A percentile compares a stretch with the other conserved stretches of the same genome.
phyloP scores from a whole-genome alignment of 1,140 invertebrate genomes.

The Contarinia nasturtii region DNA sequence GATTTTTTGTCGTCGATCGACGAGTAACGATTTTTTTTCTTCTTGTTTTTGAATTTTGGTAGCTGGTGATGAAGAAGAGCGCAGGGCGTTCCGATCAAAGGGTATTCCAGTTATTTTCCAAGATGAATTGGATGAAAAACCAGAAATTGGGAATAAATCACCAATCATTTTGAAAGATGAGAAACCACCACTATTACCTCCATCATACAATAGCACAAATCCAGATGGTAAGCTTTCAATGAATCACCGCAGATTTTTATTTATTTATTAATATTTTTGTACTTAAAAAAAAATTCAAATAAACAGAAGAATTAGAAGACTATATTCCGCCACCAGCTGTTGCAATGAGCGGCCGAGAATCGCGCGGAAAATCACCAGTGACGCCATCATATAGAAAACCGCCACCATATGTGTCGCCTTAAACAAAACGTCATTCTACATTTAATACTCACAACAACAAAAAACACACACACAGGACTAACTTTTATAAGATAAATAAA shows the following conservation, averaged over 20 bases:
- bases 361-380: slow-evolving; percentile 34
- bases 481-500: not conserved
- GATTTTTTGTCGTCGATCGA: not conserved
- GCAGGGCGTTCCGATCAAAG: slow-evolving; percentile 68
- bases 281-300: not conserved
- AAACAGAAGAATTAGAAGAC: slow-evolving; percentile 33
- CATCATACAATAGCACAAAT: slow-evolving; percentile 26
- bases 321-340: slow-evolving; percentile 66
- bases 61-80: slow-evolving; percentile 52
- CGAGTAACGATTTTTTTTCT: not conserved
- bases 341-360: slow-evolving; percentile 42
- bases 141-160: slow-evolving; percentile 67
- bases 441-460: not conserved
- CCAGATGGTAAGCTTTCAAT: slow-evolving; percentile 13
- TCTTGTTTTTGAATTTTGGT: too few species aligned
- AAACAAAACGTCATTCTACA: slow-evolving; percentile 27
- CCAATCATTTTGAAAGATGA: slow-evolving; percentile 86
- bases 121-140: slow-evolving; percentile 83
- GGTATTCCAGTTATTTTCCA: slow-evolving; percentile 88
- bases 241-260: not conserved
- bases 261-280: not conserved
- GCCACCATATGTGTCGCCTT: slow-evolving; percentile 79
- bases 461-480: not conserved
- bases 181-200: slow-evolving; percentile 65
- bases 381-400: slow-evolving; percentile 77